Evolutionary conservation across 2,113 vertebrate species (phyloP), one percentile per base, ranked within the genome.

Genomic region (Burhinus oedicnemus): DNA sequence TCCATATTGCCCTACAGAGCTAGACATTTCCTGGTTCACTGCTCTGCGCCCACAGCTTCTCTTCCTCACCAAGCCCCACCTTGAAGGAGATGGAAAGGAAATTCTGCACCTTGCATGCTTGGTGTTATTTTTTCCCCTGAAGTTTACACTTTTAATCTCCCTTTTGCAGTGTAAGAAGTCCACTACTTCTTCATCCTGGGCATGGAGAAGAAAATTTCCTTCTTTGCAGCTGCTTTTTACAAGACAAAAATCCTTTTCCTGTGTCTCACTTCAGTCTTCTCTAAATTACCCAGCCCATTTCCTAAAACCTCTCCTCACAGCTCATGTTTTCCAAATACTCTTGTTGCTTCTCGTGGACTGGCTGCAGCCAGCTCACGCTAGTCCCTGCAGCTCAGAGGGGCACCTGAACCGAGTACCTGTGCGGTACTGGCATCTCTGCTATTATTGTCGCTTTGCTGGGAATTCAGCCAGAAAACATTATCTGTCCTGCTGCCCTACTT

Each of bases 351-450:
- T 52, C 5, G 1, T 8, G 79, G 62, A 32, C 38, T 54, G 22
- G 23, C 40, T 71, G 52, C 66, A 78, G 55, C 19, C 81, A 75
- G 60, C 34, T 81, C 72, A n/a, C 2, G 2, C 25, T 64, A 27
- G 30, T 32, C 15, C 36, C 44, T 30, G 44, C 54, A 36, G 54
- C 70, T 64, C 52, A 27, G 42, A 36, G 22, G 3, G 30, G 16
- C 27, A 40, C 9, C 78, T 58, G 40, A 23, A 21, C 6, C 0
- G 0, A 77, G 16, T 11, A 14, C 18, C 32, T 44, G 19, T 36
- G n/a, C 1, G 2, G 32, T 49, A 27, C 23, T 64, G 76, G 13
- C 29, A 52, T 51, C 55, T 49, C 64, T 47, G 58, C 29, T 58
- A 13, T 70, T 86, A 51, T 30, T 55, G 44, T 45, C 0, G 0